phyloP scores from a whole-genome alignment of 2,888 invertebrate species.

The Microplitis manilae region DNA sequence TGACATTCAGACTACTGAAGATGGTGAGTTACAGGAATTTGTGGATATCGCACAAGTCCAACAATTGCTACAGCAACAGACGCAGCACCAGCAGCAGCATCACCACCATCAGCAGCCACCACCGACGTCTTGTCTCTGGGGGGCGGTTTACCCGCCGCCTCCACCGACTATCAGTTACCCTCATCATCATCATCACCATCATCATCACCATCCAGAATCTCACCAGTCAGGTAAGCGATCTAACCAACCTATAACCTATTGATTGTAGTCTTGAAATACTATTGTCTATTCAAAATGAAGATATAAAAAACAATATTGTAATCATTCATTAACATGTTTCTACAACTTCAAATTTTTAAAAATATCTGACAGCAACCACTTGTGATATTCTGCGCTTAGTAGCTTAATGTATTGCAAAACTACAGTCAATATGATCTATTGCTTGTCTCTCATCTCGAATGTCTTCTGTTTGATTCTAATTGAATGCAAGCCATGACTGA shows the following conservation, averaged over 20 bases:
- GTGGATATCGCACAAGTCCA: constrained; percentile 89
- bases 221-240: constrained; percentile 58
- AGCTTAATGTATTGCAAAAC: background rate
- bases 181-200: constrained; percentile 64
- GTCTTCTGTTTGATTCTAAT: constrained; percentile 5
- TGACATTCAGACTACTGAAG: constrained; percentile 64
- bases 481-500: constrained; percentile 20
- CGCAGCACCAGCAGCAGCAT: constrained; percentile 71
- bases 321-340: background rate
- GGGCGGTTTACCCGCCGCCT: constrained; percentile 64
- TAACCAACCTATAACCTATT: background rate
- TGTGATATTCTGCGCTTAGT: background rate
- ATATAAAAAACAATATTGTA: no score
- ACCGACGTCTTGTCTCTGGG: constrained; percentile 58
- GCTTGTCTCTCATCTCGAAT: constrained; percentile 37
- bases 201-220: constrained; percentile 59
- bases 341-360: background rate
- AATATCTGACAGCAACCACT: background rate
- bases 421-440: background rate
- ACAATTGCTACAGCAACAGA: constrained; percentile 78
- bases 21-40: constrained; percentile 76
- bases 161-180: constrained; percentile 62
- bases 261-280: background rate
- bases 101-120: constrained; percentile 57
- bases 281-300: background rate